A percentile compares a stretch with the other conserved stretches of the same genome.
Conservation (phyloP, 2,797 vertebrate genomes). For the Lepilemur septentrionalis region DNA sequence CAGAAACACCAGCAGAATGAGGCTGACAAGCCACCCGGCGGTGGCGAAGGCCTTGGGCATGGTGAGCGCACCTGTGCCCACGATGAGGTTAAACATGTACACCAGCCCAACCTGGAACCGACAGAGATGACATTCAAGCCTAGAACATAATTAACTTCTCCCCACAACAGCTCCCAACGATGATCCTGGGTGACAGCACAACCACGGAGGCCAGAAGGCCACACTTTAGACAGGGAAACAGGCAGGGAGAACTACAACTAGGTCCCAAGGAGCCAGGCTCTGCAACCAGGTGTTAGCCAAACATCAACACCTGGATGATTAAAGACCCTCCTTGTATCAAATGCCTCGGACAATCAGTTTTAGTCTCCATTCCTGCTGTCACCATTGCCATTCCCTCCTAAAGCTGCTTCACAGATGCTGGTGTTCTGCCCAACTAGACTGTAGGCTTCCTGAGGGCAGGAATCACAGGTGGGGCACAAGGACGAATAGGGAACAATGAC, state of each 20-base stretch:
- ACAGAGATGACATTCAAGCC: neutral
- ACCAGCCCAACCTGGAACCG: constrained; percentile 93
- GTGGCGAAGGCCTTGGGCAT: constrained; percentile 97
- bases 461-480: accelerated
- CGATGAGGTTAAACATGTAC: constrained; percentile 99
- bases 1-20: constrained; percentile 92
- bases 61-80: constrained; percentile 96
- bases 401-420: accelerated
- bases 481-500: neutral
- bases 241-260: neutral
- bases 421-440: neutral
- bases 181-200: neutral
- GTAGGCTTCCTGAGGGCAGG: neutral
- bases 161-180: neutral
- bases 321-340: accelerated
- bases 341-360: neutral
- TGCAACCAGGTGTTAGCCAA: neutral
- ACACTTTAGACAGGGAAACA: neutral
- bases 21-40: constrained; percentile 95
- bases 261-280: neutral
- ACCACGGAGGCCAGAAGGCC: neutral
- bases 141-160: accelerated
- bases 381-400: neutral
- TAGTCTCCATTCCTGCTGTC: neutral
- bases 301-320: accelerated